These are phyloP conservation scores for Geotrupes spiniger DNA, from an alignment of 2,888 invertebrate genomes.

Conservation along the genomic window DNA sequence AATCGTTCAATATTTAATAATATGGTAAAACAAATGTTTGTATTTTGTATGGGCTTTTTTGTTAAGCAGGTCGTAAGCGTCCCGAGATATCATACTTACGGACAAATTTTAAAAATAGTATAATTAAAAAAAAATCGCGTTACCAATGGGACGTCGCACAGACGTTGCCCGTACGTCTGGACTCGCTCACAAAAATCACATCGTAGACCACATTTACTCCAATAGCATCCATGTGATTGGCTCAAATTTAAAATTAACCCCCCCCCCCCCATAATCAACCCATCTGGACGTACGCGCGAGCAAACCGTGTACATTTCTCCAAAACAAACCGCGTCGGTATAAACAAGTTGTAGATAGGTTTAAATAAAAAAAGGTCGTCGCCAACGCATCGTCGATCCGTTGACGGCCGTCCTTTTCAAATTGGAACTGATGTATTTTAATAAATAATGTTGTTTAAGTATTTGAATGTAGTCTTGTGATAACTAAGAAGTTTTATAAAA, in stretches of 20 bases:
- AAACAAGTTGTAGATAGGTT: too few relatives aligned
- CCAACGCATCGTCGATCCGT: too few relatives aligned
- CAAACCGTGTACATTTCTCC: slow-evolving; percentile 4
- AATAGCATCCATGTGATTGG: too few relatives aligned
- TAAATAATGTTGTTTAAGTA: slow-evolving; percentile 35
- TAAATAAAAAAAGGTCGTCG: too few relatives aligned
- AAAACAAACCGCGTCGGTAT: slow-evolving; percentile 1
- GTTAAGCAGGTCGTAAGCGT: slow-evolving; percentile 8
- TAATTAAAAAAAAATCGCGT: slow-evolving; percentile 6
- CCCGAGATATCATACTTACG: slow-evolving; percentile 5
- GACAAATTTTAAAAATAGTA: slow-evolving; percentile 9
- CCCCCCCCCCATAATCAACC: too few relatives aligned
- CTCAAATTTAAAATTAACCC: too few relatives aligned
- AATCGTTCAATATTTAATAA: background rate
- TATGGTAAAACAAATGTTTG: background rate
- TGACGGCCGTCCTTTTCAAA: slow-evolving; percentile 1
- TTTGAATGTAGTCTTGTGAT: slow-evolving; percentile 44
- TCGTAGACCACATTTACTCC: too few relatives aligned
- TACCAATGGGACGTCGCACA: background rate
- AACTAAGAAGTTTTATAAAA: slow-evolving; percentile 33
- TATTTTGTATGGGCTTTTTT: slow-evolving; percentile 6
- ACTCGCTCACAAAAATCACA: too few relatives aligned
- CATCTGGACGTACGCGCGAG: too few relatives aligned
- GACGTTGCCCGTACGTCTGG: too few relatives aligned
- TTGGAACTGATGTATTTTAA: slow-evolving; percentile 35